Evolutionary conservation across 2,113 vertebrate genomes (phyloP), one percentile per base, ranked within the genome.

Genomic region (Passer montanus): DNA sequence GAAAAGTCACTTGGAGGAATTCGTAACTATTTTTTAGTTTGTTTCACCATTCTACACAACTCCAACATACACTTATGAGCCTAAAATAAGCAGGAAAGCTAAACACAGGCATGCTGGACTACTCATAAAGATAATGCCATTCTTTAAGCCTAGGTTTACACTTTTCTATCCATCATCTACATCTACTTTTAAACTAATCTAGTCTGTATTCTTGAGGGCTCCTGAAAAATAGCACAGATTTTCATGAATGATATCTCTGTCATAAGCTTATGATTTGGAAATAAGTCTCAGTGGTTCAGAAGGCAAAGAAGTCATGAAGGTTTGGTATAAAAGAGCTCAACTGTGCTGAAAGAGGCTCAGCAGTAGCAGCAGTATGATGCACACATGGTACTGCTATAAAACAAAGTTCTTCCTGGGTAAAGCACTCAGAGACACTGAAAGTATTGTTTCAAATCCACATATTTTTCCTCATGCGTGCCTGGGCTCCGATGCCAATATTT

Each of bases 341-440:
- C 83, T 92, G 86, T 92, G 89, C 80, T 90, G 80, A 94, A 92
- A 92, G 73, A 89, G 56, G 44, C 64, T 94, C 91, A 78, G 95
- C 86, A 93, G 86, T 56, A 94, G 93, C 80, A 95, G 80, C 80
- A 92, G 47, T 44, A 77, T 33, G 76, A 94, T 89, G 91, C 89
- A 96, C 94, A 97, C 94, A 96, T 95, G 94, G 95, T 97, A 97
- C 89, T 94, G 86, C 95, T 91, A 97, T 97, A 97, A 97, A 96
- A 92, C 88, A 69, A 97, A 93, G 93, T 89, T 92, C 91, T 95
- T 97, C 94, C 94, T 92, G 91, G 94, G 93, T 93, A 96, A 96
- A 95, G 68, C 10, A 7, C 83, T 94, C 89, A 47, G 86, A 96
- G 93, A 97, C 96, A 96, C 95, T 94, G 91, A 59, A 96, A 95